Evolutionary conservation across 2,113 vertebrate genomes (phyloP).

Genomic region (Origma solitaria): DNA sequence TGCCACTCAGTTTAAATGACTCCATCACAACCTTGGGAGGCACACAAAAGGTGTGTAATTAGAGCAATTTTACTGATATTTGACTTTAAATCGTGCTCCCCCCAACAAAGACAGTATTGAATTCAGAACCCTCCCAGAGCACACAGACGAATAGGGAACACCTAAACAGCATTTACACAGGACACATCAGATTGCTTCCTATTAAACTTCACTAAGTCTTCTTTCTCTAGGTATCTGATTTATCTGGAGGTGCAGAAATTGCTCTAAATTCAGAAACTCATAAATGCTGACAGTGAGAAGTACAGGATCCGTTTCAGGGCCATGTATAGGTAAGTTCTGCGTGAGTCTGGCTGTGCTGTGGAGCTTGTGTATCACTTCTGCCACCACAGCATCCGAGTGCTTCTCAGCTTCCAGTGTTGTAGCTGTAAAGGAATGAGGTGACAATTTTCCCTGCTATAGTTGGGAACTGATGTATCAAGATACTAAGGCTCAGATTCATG

Average conservation of each 20-base stretch:
- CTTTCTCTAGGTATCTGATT: neutral
- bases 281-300: neutral
- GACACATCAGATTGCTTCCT: neutral
- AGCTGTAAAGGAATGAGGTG: neutral
- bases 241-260: neutral
- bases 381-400: neutral
- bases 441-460: accelerated
- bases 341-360: neutral
- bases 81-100: neutral
- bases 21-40: neutral
- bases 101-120: neutral
- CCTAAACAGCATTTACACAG: neutral
- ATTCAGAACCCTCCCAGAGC: neutral
- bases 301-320: neutral
- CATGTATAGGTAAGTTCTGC: accelerated
- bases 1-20: neutral
- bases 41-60: neutral
- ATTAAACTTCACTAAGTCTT: neutral
- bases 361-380: neutral
- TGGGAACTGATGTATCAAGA: neutral
- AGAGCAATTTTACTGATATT: neutral
- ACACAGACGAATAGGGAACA: neutral
- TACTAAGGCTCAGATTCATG: neutral
- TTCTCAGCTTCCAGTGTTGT: neutral
- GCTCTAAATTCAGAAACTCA: neutral